Percentiles rank a stretch among this genome's conserved stretches.
Evolutionary conservation across 2,113 vertebrate species (phyloP).

Genomic region (Zosterops pallidus): DNA sequence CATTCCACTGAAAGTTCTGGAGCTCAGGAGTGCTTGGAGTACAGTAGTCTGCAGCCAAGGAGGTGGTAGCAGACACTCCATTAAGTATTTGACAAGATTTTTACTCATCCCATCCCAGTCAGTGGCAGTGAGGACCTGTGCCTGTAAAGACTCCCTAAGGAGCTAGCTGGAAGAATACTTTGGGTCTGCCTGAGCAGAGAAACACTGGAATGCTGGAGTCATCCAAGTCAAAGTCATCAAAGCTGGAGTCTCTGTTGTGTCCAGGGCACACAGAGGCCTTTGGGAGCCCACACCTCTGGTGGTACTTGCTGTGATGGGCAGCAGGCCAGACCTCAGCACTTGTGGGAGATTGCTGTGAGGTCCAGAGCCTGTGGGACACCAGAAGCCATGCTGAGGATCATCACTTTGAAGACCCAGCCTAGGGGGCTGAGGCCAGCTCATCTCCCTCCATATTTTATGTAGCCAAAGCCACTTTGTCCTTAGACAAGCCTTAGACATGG

Average conservation of each 20-base stretch:
- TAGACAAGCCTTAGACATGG: not conserved
- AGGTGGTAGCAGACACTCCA: not conserved
- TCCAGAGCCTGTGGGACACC: not conserved
- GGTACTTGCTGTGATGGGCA: accelerated
- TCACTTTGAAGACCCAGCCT: not conserved
- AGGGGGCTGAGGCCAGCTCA: not conserved
- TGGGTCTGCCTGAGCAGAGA: not conserved
- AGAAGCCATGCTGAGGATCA: not conserved
- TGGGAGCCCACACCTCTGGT: not conserved
- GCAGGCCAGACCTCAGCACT: not conserved
- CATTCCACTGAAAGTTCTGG: not conserved
- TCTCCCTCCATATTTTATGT: not conserved
- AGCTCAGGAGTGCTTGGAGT: not conserved
- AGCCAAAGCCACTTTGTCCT: not conserved
- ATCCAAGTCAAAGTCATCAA: not conserved
- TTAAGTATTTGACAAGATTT: not conserved
- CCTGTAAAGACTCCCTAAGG: not conserved
- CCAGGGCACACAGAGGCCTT: not conserved
- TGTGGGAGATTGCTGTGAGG: not conserved
- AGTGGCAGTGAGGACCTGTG: not conserved
- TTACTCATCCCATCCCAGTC: not conserved
- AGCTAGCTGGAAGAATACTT: not conserved
- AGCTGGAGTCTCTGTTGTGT: not conserved
- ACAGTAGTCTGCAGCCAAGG: not conserved
- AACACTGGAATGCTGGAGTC: not conserved